Evolutionary conservation across 2,113 vertebrate genomes (phyloP), one percentile per base, ranked within the genome.

Genomic region (Pyrgilauda ruficollis): DNA sequence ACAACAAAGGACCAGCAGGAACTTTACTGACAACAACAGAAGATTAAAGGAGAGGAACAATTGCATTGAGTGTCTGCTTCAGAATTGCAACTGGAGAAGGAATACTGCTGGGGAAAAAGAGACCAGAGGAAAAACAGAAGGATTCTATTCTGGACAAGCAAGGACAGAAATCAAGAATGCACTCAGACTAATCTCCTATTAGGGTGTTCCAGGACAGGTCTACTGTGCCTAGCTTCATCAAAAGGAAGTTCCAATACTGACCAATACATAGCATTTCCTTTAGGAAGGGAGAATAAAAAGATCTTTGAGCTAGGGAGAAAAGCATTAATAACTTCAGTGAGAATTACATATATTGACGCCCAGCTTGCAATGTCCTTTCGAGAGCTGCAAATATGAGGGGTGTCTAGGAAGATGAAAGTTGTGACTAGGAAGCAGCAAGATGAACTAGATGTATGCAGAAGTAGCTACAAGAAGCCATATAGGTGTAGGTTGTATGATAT

Each of bases 1-100:
- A 62, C 49, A 82, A 94, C 83, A 91, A 78, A 87, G 66, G 76
- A 84, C 52, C 77, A 90, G 74, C 59, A 85, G 69, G 69, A 92
- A 37, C 20, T 82, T 84, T 50, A 70, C 35, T n/a, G 28, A 70
- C 84, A 85, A 39, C 46, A 83, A 75, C 44, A 86, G 50, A 69
- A 84, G 33, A 81, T 74, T 62, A 90, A 67, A 92, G 49, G 39
- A 77, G 19, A 53, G 80, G 31, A 94, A 92, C 64, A 93, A 53
- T n/a, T 67, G 39, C 53, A 88, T 13, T 1, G 5, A 93, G 55
- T 82, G 50, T 18, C 49, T 87, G 28, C 50, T 72, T 78, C 66
- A 90, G 66, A 94, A 84, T 1, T 49, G 18, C 69, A 84, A 44
- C 39, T 53, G 41, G 9, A n/a, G 28, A 78, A 92, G 50, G 81